A percentile compares a stretch with the other conserved stretches of the same genome.
phyloP scores from a whole-genome alignment of 2,888 invertebrate genomes.

The Gisinianus flammeolus region DNA sequence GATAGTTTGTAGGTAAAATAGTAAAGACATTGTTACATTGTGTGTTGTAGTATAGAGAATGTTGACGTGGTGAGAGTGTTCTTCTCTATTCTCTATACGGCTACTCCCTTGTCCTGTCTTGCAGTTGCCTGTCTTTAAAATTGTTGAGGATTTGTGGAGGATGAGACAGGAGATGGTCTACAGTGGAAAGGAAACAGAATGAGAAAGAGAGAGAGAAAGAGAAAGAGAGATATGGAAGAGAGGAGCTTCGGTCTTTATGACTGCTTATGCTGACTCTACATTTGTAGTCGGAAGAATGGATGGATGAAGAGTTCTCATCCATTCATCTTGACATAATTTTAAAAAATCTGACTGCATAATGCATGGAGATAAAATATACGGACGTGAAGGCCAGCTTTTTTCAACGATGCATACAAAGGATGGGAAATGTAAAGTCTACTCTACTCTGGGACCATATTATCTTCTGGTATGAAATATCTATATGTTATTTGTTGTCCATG shows the following conservation, averaged over 20 bases:
- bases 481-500: no score
- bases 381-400: no score
- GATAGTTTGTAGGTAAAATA: no score
- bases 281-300: not conserved
- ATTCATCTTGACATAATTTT: slow-evolving; percentile 36
- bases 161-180: not conserved
- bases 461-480: no score
- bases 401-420: no score
- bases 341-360: slow-evolving; percentile 2
- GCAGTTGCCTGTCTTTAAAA: not conserved
- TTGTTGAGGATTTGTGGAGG: not conserved
- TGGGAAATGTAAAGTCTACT: no score
- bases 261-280: not conserved
- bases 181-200: not conserved
- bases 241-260: no score
- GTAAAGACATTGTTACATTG: no score
- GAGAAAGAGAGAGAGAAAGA: slow-evolving; percentile 23
- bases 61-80: not conserved
- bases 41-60: no score
- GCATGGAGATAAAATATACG: no score
- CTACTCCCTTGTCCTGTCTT: not conserved
- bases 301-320: not conserved
- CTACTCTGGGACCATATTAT: no score
- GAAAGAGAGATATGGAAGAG: slow-evolving; percentile 3
- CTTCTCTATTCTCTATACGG: not conserved